A percentile compares a stretch with the other conserved stretches of the same genome.
phyloP scores from a whole-genome alignment of 2,797 vertebrate species.

The Echeneis naucrates region DNA sequence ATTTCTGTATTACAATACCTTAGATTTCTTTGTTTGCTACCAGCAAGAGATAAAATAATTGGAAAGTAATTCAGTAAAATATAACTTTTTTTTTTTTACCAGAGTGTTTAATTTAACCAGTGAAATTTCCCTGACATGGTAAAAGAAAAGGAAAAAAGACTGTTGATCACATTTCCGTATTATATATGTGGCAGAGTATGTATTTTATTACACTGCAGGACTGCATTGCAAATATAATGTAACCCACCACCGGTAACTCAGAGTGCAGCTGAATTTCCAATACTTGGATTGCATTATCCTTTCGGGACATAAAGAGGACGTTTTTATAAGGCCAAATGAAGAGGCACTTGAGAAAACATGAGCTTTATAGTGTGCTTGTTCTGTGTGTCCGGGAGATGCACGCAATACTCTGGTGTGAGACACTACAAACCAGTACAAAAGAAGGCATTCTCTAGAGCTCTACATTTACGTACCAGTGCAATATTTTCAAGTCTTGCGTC shows the following conservation, averaged over 20 bases:
- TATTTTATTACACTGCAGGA: constrained; percentile 1
- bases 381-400: not conserved
- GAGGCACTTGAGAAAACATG: not conserved
- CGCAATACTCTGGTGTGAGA: not conserved
- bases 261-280: constrained; percentile 6
- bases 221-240: constrained; percentile 17
- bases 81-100: not conserved
- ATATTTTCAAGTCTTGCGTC: not conserved
- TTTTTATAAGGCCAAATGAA: constrained; percentile 3
- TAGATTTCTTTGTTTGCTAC: not conserved
- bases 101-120: constrained; percentile 20
- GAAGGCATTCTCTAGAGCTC: not conserved
- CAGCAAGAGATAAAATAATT: too few species aligned
- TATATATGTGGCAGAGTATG: not conserved
- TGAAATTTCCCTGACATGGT: not conserved
- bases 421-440: not conserved
- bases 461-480: not conserved
- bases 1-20: not conserved
- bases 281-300: constrained; percentile 3
- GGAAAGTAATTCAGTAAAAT: not conserved
- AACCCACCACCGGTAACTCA: constrained; percentile 1
- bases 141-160: too few species aligned
- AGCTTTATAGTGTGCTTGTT: not conserved
- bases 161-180: constrained; percentile 29
- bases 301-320: not conserved